These are phyloP conservation scores for Steinernema khuongi DNA, from an alignment of 1,140 invertebrate genomes.

Conservation along the genomic window DNA sequence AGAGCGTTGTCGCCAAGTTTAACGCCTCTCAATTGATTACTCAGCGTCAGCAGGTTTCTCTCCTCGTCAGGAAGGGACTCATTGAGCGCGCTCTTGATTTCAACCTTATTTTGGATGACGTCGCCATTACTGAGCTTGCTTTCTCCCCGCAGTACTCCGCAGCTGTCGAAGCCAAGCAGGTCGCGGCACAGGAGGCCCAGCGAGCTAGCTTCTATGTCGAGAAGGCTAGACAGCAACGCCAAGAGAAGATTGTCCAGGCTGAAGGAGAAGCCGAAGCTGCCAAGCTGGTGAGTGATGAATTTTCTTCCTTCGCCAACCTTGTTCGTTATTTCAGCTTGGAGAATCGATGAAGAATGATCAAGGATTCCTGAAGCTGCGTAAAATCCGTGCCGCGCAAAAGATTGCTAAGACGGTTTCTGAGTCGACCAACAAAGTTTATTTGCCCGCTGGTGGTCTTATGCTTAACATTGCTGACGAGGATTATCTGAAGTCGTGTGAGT, in stretches of 20 bases:
- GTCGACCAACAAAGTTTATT: slow-evolving; percentile 88
- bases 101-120: slow-evolving; percentile 97
- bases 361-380: slow-evolving; percentile 92
- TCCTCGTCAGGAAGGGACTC: slow-evolving; percentile 84
- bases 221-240: slow-evolving; percentile 89
- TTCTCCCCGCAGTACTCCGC: slow-evolving; percentile 99
- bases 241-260: slow-evolving; percentile 99
- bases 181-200: slow-evolving; percentile 98
- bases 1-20: slow-evolving; percentile 98
- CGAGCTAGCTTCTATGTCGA: slow-evolving; percentile 95
- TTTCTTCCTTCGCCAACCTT: not conserved
- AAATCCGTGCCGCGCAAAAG: slow-evolving; percentile 91
- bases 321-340: slow-evolving; percentile 73
- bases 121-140: slow-evolving; percentile 96
- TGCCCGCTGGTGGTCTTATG: slow-evolving; percentile 87
- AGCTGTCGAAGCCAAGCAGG: slow-evolving; percentile 96
- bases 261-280: slow-evolving; percentile 99
- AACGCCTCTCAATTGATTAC: slow-evolving; percentile 99
- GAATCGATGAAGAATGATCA: slow-evolving; percentile 87
- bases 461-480: slow-evolving; percentile 87
- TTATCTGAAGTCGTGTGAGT: slow-evolving; percentile 68
- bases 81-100: slow-evolving; percentile 95
- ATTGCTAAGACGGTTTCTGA: slow-evolving; percentile 90
- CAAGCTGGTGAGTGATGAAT: slow-evolving; percentile 59
- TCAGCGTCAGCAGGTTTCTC: slow-evolving; percentile 82